Evolutionary conservation across 2,888 invertebrate genomes (phyloP), one percentile per base, ranked within the genome.

Genomic region (Diloba caeruleocephala): DNA sequence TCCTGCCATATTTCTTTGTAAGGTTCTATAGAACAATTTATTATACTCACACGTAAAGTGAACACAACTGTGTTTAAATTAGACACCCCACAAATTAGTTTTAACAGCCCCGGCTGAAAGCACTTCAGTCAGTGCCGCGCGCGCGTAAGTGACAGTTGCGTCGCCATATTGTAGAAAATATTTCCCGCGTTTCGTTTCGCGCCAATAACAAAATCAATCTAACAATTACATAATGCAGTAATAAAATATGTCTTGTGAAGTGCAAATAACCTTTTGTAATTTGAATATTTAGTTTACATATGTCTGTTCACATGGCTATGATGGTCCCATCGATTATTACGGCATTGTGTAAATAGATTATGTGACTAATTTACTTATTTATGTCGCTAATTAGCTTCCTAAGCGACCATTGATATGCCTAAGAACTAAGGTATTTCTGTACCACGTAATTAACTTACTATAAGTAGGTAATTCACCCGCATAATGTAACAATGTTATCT

Each of bases 61-160:
- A 34, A 42, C 21, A 50, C 42, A 41, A 39, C 15, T 32, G 6
- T 41, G 32, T 50, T 32, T 39, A 60, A 19, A 34, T 59, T 60
- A 59, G 42, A 51, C 37, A 53, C 52, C 71, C 53, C 48, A 59
- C 63, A 45, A 74, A 67, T 63, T 68, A 68, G 59, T 67, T 68
- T 52, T 57, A 70, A 69, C 77, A 61, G 68, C 81, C 76, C 73
- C 59, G 43, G 57, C 64, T 80, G 78, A 80, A 83, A 71, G 56
- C 68, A 77, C 54, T 84, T 87, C 85, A 91, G 92, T 91, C 71
- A 53, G 71, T 75, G 79, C 79, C 76, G 57, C 77, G 86, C 85
- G 79, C 81, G 79, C 82, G 81, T 48, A 54, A 56, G 55, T 65
- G 74, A 64, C 76, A 80, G 80, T 66, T 81, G 89, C 69, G 83